These are phyloP conservation scores for Papio anubis DNA, from an alignment of 2,113 vertebrate species.

Conservation along the genomic window DNA sequence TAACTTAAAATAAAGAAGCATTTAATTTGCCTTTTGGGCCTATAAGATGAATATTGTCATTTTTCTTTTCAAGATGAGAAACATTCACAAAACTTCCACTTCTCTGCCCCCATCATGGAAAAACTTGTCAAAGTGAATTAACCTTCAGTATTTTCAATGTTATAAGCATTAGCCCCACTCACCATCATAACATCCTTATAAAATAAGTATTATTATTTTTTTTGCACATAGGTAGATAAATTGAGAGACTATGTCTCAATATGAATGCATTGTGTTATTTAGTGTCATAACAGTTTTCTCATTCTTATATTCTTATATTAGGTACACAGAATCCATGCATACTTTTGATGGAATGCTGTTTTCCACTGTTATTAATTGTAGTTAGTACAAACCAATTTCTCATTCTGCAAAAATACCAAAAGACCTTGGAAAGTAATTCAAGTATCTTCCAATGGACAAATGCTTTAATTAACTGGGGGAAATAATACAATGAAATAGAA, in stretches of 20 bases:
- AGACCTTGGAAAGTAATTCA: neutral
- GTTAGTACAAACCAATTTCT: neutral
- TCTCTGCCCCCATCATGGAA: neutral
- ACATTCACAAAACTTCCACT: neutral
- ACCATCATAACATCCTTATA: neutral
- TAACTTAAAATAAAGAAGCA: neutral
- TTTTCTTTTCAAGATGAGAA: conserved; percentile 27
- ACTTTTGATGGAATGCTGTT: conserved; percentile 2
- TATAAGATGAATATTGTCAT: neutral
- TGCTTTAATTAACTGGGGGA: neutral
- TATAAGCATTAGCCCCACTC: neutral
- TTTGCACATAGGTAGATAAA: neutral
- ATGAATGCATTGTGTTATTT: neutral
- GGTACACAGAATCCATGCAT: neutral
- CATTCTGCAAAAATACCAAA: neutral
- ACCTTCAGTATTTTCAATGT: neutral
- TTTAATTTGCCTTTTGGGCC: neutral
- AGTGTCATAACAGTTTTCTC: neutral
- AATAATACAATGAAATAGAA: neutral
- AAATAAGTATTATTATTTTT: neutral
- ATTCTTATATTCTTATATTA: neutral
- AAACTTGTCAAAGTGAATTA: neutral
- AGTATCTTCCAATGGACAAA: neutral
- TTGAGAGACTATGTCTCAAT: neutral
- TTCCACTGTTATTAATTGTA: neutral